Conservation (phyloP, 2,888 invertebrate genomes). For the Chironomus tentans region DNA sequence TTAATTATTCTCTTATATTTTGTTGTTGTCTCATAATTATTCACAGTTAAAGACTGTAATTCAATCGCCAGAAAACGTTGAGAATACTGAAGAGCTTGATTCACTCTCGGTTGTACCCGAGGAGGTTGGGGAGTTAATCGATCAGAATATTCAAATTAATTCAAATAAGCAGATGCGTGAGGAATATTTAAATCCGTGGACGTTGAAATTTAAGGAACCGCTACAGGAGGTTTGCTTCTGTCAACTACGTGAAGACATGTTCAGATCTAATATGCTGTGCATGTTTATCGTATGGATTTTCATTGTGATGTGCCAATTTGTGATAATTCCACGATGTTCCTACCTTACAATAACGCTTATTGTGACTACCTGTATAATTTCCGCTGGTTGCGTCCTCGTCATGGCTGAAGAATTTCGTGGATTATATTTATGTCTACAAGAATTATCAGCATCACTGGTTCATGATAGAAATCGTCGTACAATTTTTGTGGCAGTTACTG, state of each 20-base stretch:
- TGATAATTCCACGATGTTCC: constrained; percentile 60
- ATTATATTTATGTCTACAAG: constrained; percentile 53
- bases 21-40: background rate
- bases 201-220: constrained; percentile 73
- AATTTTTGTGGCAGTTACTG: constrained; percentile 68
- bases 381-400: constrained; percentile 62
- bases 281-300: constrained; percentile 86
- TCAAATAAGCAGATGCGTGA: constrained; percentile 80
- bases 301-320: constrained; percentile 67
- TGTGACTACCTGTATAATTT: constrained; percentile 59
- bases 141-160: constrained; percentile 78
- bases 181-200: constrained; percentile 79
- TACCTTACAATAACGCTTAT: constrained; percentile 52
- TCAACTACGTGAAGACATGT: constrained; percentile 81
- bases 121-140: constrained; percentile 65
- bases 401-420: constrained; percentile 78
- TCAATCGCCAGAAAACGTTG: background rate
- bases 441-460: constrained; percentile 62
- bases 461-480: constrained; percentile 65
- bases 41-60: background rate
- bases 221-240: constrained; percentile 79
- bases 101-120: constrained; percentile 37
- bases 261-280: constrained; percentile 89
- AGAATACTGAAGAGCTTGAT: constrained; percentile 10
- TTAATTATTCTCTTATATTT: background rate